Conservation (phyloP, 1,140 invertebrate genomes). For the Scaptomyza hsui region DNA sequence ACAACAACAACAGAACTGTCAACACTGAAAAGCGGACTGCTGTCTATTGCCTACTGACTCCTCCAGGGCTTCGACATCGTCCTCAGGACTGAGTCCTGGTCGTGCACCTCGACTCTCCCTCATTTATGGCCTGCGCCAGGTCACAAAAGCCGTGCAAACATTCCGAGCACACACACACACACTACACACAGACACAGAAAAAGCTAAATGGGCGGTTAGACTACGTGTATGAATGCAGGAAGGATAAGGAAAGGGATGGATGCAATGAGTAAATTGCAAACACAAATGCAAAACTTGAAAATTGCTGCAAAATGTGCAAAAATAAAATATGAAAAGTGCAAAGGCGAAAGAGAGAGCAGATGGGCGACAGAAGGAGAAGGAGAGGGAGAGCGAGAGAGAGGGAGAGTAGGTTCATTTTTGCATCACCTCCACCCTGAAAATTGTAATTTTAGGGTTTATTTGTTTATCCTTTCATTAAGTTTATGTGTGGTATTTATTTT, state of each 20-base stretch:
- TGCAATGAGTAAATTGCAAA: constrained; percentile 43
- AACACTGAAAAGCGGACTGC: constrained; percentile 33
- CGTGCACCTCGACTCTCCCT: constrained; percentile 20
- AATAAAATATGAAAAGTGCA: constrained; percentile 32
- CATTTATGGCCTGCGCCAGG: constrained; percentile 28
- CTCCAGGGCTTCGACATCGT: constrained; percentile 26
- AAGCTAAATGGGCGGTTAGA: constrained; percentile 5
- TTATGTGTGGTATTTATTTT: neutral
- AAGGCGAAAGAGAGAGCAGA: constrained; percentile 14
- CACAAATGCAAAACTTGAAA: constrained; percentile 35
- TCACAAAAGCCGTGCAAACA: constrained; percentile 50
- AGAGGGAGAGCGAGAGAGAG: neutral
- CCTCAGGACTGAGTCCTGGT: constrained; percentile 24
- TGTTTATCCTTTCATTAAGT: neutral
- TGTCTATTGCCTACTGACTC: constrained; percentile 12
- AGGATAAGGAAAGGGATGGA: constrained; percentile 21
- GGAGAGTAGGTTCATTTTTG: neutral
- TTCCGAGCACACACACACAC: constrained; percentile 12
- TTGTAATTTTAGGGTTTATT: neutral
- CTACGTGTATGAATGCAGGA: constrained; percentile 20
- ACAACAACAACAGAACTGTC: constrained; percentile 46
- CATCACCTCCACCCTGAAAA: no score
- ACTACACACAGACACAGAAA: constrained; percentile 10
- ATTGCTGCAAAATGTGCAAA: constrained; percentile 47
- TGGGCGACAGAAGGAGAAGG: neutral